Evolutionary conservation across 2,888 invertebrate species (phyloP).

Genomic region (Thelaira solivaga): DNA sequence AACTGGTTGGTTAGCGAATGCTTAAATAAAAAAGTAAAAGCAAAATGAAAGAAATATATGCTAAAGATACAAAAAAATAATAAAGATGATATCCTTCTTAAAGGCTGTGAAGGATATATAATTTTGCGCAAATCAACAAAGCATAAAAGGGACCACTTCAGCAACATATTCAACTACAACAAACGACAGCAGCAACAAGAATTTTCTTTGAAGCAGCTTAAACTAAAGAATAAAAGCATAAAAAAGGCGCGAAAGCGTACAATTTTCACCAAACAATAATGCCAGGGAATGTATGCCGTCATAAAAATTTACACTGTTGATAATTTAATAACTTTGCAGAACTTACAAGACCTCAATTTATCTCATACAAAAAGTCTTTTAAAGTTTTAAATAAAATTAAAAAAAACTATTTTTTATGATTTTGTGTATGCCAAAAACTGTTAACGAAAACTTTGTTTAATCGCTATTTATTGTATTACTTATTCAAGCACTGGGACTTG

Average conservation of each 20-base stretch:
- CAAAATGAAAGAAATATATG: slow-evolving; percentile 1
- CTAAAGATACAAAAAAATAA: slow-evolving; percentile 44
- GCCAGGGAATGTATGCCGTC: slow-evolving; percentile 23
- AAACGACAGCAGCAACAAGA: slow-evolving; percentile 25
- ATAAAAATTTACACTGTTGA: too few relatives aligned
- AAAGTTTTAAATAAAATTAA: too few relatives aligned
- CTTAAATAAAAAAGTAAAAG: slow-evolving; percentile 37
- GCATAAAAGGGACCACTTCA: slow-evolving; percentile 74
- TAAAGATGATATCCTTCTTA: slow-evolving; percentile 61
- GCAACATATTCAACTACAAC: slow-evolving; percentile 57
- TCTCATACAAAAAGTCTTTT: too few relatives aligned
- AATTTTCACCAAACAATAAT: slow-evolving; percentile 29
- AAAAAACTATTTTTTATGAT: too few relatives aligned
- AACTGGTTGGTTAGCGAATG: slow-evolving; percentile 54
- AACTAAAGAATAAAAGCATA: slow-evolving; percentile 29
- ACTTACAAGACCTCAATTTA: too few relatives aligned
- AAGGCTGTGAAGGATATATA: slow-evolving; percentile 57
- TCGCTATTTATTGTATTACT: too few relatives aligned
- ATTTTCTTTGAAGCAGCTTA: slow-evolving; percentile 71
- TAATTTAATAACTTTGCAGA: too few relatives aligned
- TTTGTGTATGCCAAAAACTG: too few relatives aligned
- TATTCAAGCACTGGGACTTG: too few relatives aligned
- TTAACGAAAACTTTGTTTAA: too few relatives aligned
- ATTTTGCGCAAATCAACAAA: slow-evolving; percentile 70
- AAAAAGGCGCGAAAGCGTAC: slow-evolving; percentile 54